Percentiles rank a stretch among this genome's conserved stretches.
phyloP scores from a whole-genome alignment of 2,113 vertebrate genomes.

The Argyrosomus japonicus region DNA sequence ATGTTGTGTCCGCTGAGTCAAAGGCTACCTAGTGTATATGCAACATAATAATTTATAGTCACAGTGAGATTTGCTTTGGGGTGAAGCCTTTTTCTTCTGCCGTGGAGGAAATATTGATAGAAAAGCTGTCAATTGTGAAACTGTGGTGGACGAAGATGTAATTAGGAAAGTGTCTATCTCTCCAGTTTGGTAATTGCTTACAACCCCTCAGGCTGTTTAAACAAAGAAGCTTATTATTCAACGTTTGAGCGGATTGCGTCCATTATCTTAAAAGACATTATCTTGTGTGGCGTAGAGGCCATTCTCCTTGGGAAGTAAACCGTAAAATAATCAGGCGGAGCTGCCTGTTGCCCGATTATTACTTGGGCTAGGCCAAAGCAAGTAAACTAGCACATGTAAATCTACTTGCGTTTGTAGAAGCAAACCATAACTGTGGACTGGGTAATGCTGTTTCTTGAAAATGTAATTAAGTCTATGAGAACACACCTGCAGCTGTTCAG shows the following conservation, averaged over 20 bases:
- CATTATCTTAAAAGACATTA: conserved; percentile 66
- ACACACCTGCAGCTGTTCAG: not conserved
- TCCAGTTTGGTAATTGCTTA: conserved; percentile 77
- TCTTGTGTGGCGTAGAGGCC: conserved; percentile 44
- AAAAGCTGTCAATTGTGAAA: conserved; percentile 63
- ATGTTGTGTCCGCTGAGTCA: conserved; percentile 46
- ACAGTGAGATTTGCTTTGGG: conserved; percentile 40
- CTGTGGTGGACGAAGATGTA: conserved; percentile 63
- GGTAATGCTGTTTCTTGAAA: conserved; percentile 12
- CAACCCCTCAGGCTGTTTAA: conserved; percentile 73
- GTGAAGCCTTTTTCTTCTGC: conserved; percentile 42
- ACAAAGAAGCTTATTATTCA: conserved; percentile 77
- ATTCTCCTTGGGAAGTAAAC: conserved; percentile 63
- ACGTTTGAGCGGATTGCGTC: conserved; percentile 63
- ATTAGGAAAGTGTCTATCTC: conserved; percentile 78
- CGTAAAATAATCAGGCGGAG: conserved; percentile 42
- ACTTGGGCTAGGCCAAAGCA: conserved; percentile 35
- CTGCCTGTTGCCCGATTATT: conserved; percentile 57
- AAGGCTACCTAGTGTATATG: conserved; percentile 45
- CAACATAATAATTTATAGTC: conserved; percentile 53
- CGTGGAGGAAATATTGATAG: conserved; percentile 46
- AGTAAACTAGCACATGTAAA: conserved; percentile 1
- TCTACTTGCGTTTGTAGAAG: conserved; percentile 1
- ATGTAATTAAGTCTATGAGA: conserved; percentile 5
- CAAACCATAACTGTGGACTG: not conserved